phyloP scores from a whole-genome alignment of 2,888 invertebrate species.

The Drosophila meridiana region DNA sequence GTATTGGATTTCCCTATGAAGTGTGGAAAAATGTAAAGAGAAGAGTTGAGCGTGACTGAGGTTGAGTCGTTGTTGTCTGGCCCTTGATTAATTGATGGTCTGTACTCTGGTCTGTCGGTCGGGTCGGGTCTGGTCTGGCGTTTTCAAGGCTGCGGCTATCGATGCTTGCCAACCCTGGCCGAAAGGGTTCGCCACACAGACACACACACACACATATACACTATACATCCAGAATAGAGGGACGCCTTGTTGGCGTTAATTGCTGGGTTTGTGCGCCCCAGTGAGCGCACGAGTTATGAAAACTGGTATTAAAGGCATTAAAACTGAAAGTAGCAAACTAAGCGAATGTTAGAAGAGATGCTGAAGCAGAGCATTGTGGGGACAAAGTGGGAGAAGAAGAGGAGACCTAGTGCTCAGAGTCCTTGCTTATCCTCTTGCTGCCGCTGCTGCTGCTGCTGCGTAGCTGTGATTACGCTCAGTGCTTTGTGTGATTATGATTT shows the following conservation, averaged over 20 bases:
- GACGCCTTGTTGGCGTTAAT: constrained; percentile 62
- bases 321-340: constrained; percentile 67
- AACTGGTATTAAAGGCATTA: constrained; percentile 75
- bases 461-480: constrained; percentile 73
- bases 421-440: constrained; percentile 48
- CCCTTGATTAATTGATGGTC: constrained; percentile 68
- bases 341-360: constrained; percentile 57
- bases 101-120: constrained; percentile 11
- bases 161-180: constrained; percentile 38
- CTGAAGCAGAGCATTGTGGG: neutral
- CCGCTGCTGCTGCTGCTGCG: constrained; percentile 32
- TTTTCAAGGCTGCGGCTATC: constrained; percentile 60
- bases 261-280: constrained; percentile 69
- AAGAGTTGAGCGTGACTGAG: constrained; percentile 64
- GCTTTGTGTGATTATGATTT: constrained; percentile 75
- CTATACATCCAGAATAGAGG: constrained; percentile 29
- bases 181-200: constrained; percentile 14
- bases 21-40: neutral
- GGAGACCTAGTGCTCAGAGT: constrained; percentile 33
- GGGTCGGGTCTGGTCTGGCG: constrained; percentile 13
- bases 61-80: constrained; percentile 47
- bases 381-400: neutral
- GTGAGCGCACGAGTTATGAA: constrained; percentile 78
- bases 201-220: constrained; percentile 17
- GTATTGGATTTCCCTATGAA: constrained; percentile 43